Percentiles rank a stretch among this genome's conserved stretches.
Evolutionary conservation across 2,797 vertebrate species (phyloP).

Genomic region (Harpagifer antarcticus): DNA sequence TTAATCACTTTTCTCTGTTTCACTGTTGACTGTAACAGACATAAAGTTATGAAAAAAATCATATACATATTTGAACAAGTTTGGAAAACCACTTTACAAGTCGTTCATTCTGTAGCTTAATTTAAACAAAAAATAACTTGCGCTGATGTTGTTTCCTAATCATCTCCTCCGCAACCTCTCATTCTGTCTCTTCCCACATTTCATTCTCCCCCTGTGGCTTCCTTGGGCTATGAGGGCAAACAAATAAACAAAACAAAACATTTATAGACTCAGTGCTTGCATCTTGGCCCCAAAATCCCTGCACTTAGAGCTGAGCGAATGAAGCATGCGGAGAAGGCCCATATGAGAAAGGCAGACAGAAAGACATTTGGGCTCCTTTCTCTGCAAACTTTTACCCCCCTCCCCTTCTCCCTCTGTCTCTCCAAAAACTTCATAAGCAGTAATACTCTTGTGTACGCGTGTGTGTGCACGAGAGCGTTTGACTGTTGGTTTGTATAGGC

Average conservation of each 20-base stretch:
- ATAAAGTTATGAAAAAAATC: constrained; percentile 11
- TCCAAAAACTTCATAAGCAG: constrained; percentile 75
- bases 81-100: constrained; percentile 38
- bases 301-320: constrained; percentile 72
- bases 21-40: constrained; percentile 26
- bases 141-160: constrained; percentile 55
- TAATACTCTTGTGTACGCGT: constrained; percentile 54
- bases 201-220: constrained; percentile 70
- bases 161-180: constrained; percentile 41
- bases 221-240: constrained; percentile 76
- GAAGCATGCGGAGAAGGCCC: constrained; percentile 76
- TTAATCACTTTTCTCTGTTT: constrained; percentile 1
- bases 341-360: constrained; percentile 65
- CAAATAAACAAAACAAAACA: constrained; percentile 84
- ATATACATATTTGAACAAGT: constrained; percentile 44
- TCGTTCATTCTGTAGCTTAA: constrained; percentile 50
- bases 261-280: constrained; percentile 77
- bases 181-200: constrained; percentile 57
- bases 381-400: constrained; percentile 83
- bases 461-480: constrained; percentile 25
- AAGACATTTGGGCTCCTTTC: constrained; percentile 73
- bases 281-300: constrained; percentile 73
- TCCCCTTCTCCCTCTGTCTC: constrained; percentile 74
- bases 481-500: constrained; percentile 29
- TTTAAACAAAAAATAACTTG: constrained; percentile 22